Conservation (phyloP, 2,797 vertebrate genomes). For the Chrysolophus pictus region DNA sequence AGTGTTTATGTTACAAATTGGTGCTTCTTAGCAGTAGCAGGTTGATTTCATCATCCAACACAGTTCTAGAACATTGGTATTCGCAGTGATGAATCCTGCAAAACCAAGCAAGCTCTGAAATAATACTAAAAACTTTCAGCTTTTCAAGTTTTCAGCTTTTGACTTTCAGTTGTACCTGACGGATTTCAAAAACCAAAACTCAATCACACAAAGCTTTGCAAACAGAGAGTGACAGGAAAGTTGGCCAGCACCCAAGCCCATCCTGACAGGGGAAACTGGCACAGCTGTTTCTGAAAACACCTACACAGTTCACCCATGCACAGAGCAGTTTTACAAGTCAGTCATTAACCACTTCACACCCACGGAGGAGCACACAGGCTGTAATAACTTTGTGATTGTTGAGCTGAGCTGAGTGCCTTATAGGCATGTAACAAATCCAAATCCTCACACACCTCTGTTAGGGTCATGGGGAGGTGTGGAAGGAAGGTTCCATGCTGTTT, state of each 20-base stretch:
- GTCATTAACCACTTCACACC: slow-evolving; percentile 47
- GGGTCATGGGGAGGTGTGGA: neutral
- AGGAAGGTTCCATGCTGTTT: neutral
- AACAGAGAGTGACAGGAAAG: slow-evolving; percentile 32
- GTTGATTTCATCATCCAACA: neutral
- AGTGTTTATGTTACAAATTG: neutral
- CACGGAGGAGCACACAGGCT: neutral
- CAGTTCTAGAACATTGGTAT: neutral
- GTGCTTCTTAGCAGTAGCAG: neutral
- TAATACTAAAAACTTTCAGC: neutral
- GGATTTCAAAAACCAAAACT: slow-evolving; percentile 47
- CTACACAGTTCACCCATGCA: slow-evolving; percentile 52
- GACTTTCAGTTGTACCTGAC: slow-evolving; percentile 9
- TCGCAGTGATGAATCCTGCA: neutral
- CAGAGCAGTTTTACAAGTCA: neutral
- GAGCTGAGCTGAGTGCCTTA: neutral
- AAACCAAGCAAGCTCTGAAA: neutral
- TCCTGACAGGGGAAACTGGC: slow-evolving; percentile 53
- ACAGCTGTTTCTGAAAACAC: slow-evolving; percentile 66
- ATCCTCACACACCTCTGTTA: neutral
- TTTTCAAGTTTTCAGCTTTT: neutral
- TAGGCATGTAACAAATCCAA: neutral
- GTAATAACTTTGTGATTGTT: neutral
- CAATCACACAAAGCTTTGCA: slow-evolving; percentile 31
- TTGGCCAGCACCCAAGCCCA: slow-evolving; percentile 38